Evolutionary conservation across 2,888 invertebrate genomes (phyloP).

Genomic region (Dolichopus griseipennis): DNA sequence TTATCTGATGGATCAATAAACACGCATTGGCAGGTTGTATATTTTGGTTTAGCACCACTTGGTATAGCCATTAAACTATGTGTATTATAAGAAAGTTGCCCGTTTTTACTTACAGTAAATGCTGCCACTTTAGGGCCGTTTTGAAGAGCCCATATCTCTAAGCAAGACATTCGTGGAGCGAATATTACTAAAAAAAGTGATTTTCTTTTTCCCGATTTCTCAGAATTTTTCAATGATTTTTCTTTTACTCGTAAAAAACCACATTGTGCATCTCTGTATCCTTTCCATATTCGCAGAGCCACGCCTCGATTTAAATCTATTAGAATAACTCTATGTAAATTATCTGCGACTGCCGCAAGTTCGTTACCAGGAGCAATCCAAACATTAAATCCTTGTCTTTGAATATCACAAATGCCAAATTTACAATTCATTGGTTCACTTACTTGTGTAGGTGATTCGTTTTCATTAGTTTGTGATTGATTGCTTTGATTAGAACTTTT

Average conservation of each 20-base stretch:
- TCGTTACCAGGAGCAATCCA: conserved; percentile 62
- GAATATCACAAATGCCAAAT: conserved; percentile 70
- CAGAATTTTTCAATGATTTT: conserved; percentile 40
- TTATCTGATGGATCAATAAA: conserved; percentile 73
- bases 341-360: conserved; percentile 74
- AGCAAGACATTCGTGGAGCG: conserved; percentile 80
- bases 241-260: conserved; percentile 82
- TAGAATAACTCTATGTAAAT: conserved; percentile 77
- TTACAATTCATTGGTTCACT: conserved; percentile 66
- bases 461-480: conserved; percentile 31
- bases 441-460: conserved; percentile 34
- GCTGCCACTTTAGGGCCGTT: conserved; percentile 84
- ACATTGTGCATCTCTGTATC: conserved; percentile 91
- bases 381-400: conserved; percentile 66
- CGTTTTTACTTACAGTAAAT: conserved; percentile 80
- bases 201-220: conserved; percentile 40
- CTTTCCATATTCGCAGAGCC: conserved; percentile 83
- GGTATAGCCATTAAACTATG: conserved; percentile 71
- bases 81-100: conserved; percentile 67
- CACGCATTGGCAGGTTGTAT: conserved; percentile 61
- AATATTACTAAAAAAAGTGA: conserved; percentile 83
- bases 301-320: conserved; percentile 73
- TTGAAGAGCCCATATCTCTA: conserved; percentile 89
- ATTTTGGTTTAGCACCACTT: conserved; percentile 49
- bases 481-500: conserved; percentile 37